These are phyloP conservation scores for Conomelus anceps DNA, from an alignment of 2,888 invertebrate genomes.

Conservation along the genomic window DNA sequence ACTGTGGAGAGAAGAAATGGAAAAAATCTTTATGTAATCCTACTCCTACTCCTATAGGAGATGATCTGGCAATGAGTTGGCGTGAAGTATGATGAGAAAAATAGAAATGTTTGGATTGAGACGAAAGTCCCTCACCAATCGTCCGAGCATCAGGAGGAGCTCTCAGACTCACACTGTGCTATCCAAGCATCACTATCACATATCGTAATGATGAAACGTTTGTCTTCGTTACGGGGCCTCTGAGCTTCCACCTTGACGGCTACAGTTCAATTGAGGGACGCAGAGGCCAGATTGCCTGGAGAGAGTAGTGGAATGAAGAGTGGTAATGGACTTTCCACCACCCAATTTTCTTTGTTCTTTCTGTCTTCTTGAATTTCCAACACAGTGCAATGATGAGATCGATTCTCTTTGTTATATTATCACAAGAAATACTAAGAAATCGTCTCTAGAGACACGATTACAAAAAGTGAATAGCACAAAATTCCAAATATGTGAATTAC, in stretches of 20 bases:
- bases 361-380: background rate
- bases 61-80: background rate
- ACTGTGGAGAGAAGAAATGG: background rate
- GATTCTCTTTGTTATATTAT: background rate
- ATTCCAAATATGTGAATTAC: no score
- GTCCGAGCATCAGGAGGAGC: background rate
- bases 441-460: no score
- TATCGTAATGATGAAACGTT: background rate
- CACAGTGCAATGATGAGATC: background rate
- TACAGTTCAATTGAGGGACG: background rate
- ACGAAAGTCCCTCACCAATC: background rate
- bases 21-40: background rate
- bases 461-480: no score
- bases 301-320: background rate
- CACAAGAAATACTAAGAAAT: no score
- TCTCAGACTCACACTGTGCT: no score
- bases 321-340: background rate
- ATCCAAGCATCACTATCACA: background rate
- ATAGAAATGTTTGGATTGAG: background rate
- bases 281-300: background rate
- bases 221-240: background rate
- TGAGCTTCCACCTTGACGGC: background rate
- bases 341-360: background rate
- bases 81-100: background rate
- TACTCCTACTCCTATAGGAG: background rate